These are phyloP conservation scores for Chrysochloris asiatica DNA, from an alignment of 2,113 vertebrate species.

Conservation along the genomic window DNA sequence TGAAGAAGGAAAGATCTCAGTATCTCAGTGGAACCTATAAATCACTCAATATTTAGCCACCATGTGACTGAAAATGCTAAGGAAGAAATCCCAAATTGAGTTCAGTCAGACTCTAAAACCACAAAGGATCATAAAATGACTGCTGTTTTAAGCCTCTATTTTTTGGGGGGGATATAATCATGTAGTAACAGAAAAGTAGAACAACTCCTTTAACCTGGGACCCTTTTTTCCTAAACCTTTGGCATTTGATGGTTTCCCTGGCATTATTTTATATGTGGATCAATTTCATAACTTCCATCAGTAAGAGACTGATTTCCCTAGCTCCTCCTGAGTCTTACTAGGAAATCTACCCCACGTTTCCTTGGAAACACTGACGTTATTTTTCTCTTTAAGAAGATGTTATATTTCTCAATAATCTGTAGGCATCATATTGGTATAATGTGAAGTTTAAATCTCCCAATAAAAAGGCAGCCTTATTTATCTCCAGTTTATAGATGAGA, in stretches of 20 bases:
- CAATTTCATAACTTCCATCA: background rate
- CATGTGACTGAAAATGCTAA: background rate
- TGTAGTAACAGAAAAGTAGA: background rate
- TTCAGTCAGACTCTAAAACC: background rate
- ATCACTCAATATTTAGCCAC: background rate
- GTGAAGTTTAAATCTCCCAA: background rate
- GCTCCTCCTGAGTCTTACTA: background rate
- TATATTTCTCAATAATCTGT: background rate
- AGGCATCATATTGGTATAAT: background rate
- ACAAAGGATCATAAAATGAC: background rate
- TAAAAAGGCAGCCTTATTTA: background rate
- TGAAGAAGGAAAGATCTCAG: background rate
- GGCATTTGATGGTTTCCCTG: background rate
- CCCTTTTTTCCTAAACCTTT: background rate
- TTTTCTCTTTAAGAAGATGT: background rate
- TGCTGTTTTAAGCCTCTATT: background rate
- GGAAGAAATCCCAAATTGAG: background rate
- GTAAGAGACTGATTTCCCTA: background rate
- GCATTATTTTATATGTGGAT: background rate
- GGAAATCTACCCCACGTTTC: background rate
- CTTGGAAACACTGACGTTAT: background rate
- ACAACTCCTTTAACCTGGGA: fast-evolving
- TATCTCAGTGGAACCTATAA: background rate
- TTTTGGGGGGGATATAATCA: background rate
- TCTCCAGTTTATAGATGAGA: background rate